Conservation (phyloP, 1,140 invertebrate genomes). For the Doryteuthis pealeii region DNA sequence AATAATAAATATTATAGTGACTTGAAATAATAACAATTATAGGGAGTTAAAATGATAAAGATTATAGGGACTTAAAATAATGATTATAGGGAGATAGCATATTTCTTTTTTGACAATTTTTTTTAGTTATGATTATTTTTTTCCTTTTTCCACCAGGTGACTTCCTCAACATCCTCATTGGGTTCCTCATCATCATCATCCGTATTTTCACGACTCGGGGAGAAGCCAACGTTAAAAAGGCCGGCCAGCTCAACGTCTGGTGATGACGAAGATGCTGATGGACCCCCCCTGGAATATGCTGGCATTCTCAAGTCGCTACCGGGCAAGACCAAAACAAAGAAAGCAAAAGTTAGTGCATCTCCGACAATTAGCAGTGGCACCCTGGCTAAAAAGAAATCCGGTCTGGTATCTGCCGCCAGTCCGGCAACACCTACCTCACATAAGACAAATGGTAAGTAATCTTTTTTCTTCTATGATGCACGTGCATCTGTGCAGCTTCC, state of each 20-base stretch:
- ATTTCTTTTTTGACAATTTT: no score
- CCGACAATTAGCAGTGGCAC: background rate
- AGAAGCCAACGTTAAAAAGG: constrained; percentile 45
- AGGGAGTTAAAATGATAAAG: no score
- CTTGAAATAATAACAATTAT: no score
- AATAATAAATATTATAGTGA: no score
- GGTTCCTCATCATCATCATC: constrained; percentile 16
- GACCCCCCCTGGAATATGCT: constrained; percentile 35
- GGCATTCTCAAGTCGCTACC: constrained; percentile 36
- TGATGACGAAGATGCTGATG: constrained; percentile 22
- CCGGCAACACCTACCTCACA: background rate
- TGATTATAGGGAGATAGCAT: no score
- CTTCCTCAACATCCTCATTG: background rate
- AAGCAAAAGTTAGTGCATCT: constrained; percentile 26
- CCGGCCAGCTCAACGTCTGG: constrained; percentile 41
- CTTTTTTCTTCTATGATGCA: no score
- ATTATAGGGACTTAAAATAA: no score
- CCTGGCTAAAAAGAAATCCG: constrained; percentile 14
- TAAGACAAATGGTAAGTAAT: no score
- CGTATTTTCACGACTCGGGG: constrained; percentile 49
- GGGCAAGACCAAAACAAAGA: constrained; percentile 27
- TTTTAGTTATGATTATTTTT: no score
- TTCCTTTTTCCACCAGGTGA: background rate
- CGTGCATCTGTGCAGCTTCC: no score
- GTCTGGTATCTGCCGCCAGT: constrained; percentile 3